phyloP scores from a whole-genome alignment of 2,113 vertebrate genomes.

The Pholis gunnellus region DNA sequence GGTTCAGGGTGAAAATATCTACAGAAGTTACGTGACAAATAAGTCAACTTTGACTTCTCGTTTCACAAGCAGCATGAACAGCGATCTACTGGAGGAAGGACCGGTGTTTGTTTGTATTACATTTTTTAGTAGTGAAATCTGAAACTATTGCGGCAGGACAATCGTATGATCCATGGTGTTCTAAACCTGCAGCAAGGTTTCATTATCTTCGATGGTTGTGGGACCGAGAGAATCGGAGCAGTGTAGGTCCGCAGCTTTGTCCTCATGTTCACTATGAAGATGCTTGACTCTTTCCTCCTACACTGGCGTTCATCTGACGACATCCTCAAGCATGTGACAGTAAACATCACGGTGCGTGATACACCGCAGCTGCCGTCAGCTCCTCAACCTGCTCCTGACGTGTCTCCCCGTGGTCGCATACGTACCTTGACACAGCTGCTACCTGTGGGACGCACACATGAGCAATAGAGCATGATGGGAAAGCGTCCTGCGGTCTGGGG shows the following conservation, averaged over 20 bases:
- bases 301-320: not conserved
- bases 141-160: not conserved
- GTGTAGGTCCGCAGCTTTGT: not conserved
- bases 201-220: not conserved
- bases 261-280: not conserved
- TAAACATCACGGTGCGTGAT: not conserved
- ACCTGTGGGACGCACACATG: constrained; percentile 25
- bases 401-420: constrained; percentile 22
- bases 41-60: no score
- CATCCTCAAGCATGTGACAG: not conserved
- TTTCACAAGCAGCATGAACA: no score
- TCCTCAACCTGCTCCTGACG: not conserved
- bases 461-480: constrained; percentile 34
- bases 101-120: no score
- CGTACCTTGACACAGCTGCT: constrained; percentile 21
- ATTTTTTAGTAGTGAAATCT: no score
- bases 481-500: constrained; percentile 42
- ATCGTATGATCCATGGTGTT: not conserved
- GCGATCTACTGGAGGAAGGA: no score
- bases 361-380: not conserved
- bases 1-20: no score
- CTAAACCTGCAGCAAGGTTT: not conserved
- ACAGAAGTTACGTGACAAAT: no score
- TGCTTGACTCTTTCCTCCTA: not conserved
- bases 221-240: not conserved